A percentile compares a stretch with the other conserved stretches of the same genome.
These are phyloP conservation scores for Apostichopus californicus DNA, from an alignment of 35 echinoderm and acorn worm genomes.

Conservation along the genomic window DNA sequence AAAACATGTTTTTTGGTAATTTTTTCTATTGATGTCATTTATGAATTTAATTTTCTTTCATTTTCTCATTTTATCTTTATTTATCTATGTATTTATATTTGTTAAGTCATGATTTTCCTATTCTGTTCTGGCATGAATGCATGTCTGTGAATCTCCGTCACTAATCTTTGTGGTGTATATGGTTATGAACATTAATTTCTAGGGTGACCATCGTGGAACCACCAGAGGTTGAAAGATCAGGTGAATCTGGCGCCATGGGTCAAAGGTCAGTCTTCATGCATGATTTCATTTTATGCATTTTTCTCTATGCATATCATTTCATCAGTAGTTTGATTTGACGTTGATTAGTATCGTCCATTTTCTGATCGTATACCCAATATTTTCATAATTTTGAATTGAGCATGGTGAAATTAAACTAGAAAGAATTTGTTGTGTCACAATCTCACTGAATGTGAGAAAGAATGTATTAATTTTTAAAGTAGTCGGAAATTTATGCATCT, in stretches of 20 bases:
- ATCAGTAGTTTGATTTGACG: too few species aligned
- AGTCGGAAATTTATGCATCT: too few species aligned
- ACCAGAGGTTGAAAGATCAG: slow-evolving; percentile 11
- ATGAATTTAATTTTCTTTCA: too few species aligned
- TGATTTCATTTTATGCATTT: neutral
- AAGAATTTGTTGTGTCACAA: too few species aligned
- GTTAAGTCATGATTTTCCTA: neutral
- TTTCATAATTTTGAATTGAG: too few species aligned
- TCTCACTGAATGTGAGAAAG: too few species aligned
- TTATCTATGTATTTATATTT: neutral
- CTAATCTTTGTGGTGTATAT: slow-evolving; percentile 31
- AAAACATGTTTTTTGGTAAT: too few species aligned
- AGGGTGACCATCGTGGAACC: slow-evolving; percentile 46
- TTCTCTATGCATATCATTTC: neutral
- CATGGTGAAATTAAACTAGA: too few species aligned
- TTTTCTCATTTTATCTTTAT: neutral
- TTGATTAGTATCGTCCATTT: too few species aligned
- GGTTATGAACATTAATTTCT: slow-evolving; percentile 23
- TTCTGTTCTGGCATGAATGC: slow-evolving; percentile 13
- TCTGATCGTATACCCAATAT: too few species aligned
- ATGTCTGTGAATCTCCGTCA: neutral
- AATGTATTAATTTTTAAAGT: too few species aligned
- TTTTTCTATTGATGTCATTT: too few species aligned
- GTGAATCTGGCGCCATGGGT: slow-evolving; percentile 4
- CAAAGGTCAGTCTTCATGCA: neutral